Percentiles rank a stretch among this genome's conserved stretches.
Evolutionary conservation across 92 coral and sea anemone genomes (phyloP).

Genomic region (Pocillopora meandrina): DNA sequence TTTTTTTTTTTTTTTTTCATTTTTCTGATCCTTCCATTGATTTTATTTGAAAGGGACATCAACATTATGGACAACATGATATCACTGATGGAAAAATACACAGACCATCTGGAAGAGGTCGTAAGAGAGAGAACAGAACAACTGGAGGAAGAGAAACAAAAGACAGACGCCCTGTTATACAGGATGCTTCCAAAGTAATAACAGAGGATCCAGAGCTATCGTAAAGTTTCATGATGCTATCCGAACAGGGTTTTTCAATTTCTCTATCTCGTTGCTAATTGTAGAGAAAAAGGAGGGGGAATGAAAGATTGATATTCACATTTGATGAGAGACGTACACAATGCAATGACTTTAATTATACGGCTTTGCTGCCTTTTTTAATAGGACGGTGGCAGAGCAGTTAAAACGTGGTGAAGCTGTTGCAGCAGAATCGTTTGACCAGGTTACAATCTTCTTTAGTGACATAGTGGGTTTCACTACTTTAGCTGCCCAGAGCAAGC

Average conservation of each 20-base stretch:
- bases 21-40: neutral
- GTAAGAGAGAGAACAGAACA: constrained; percentile 74
- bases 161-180: constrained; percentile 77
- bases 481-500: constrained; percentile 84
- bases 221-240: neutral
- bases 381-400: constrained; percentile 91
- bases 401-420: constrained; percentile 86
- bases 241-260: neutral
- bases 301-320: neutral
- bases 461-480: constrained; percentile 87
- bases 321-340: neutral
- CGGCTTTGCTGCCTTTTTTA: no score
- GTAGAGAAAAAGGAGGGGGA: no score
- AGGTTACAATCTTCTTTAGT: constrained; percentile 92
- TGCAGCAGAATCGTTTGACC: constrained; percentile 80
- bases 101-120: constrained; percentile 74
- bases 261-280: no score
- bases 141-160: constrained; percentile 75
- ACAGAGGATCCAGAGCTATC: neutral
- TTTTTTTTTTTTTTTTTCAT: neutral
- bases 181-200: constrained; percentile 80
- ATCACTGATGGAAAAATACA: constrained; percentile 79
- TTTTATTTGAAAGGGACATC: constrained; percentile 50
- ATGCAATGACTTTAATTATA: neutral
- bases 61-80: constrained; percentile 89